Base-by-base conservation (phyloP, 2,113 vertebrate species). In the Amblyopsis rosae region DNA sequence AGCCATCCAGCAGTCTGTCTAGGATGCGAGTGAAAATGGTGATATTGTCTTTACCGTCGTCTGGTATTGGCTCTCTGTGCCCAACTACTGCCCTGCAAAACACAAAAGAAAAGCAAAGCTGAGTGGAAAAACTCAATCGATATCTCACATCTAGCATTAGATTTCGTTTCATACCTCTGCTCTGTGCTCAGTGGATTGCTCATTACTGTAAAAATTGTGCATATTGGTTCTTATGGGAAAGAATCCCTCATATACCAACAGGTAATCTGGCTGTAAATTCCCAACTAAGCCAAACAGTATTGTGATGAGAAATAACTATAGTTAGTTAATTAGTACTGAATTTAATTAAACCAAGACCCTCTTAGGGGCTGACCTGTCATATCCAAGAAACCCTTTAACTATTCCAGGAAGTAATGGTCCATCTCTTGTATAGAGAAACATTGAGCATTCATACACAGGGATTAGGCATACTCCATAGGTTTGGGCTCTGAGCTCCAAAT, bases 11-110 rank as follows among this genome's bases (percentile, higher is more conserved):
- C 79, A 99, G 94, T 73, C 98, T 87, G 89, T 99, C 98, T 53
- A 99, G 89, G 84, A 99, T 99, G 68, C 95, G 91, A 6, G 97
- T 99, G 81, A 98, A 99, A 77, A 99, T 98, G 67, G 98, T 99
- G 89, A 98, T 99, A 87, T 99, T 99, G 83, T 99, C 97, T 62
- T 92, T 98, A 81, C 95, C 96, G 86, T 98, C 97, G 59, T 97
- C 96, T 0, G 92, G 93, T 76, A 93, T 61, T 3, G 91, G 92
- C 75, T 93, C 93, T 77, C 83, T 84, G 82, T 94, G 92, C 63
- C 93, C 93, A 16, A 90, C 85, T 32, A 91, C 89, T 19, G 88
- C 89, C 86, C 92, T 94, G 88, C 59, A 73, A 73, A 69, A 83
- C 0, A 11, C 62, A 63, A 26, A 26, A 35, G 72, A 8, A 75